phyloP scores from a whole-genome alignment of 2,888 invertebrate species.

The Torymus auratus region DNA sequence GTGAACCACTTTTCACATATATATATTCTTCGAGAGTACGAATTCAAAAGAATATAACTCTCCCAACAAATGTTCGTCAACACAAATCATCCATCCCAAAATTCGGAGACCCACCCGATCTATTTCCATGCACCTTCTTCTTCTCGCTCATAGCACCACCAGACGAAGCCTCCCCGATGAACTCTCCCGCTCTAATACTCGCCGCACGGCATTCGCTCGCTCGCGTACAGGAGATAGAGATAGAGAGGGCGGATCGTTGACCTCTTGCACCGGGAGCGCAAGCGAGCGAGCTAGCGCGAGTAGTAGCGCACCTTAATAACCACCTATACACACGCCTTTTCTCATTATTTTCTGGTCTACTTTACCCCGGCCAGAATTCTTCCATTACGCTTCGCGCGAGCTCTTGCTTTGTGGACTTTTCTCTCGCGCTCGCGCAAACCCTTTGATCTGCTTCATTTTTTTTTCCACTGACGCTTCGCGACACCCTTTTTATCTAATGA shows the following conservation, averaged over 20 bases:
- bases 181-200: slow-evolving; percentile 29
- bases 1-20: no score
- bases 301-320: slow-evolving; percentile 38
- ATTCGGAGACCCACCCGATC: no score
- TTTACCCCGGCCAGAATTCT: slow-evolving; percentile 3
- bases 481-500: no score
- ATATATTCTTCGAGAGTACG: no score
- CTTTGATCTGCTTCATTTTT: no score
- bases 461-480: no score
- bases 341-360: slow-evolving; percentile 44
- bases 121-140: not conserved
- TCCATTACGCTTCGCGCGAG: not conserved
- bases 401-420: no score
- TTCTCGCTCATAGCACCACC: not conserved
- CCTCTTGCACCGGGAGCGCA: slow-evolving; percentile 22
- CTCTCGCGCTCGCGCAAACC: no score
- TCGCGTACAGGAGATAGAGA: not conserved
- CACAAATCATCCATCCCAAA: no score
- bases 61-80: no score
- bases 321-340: slow-evolving; percentile 42
- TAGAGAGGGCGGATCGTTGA: slow-evolving; percentile 47
- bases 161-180: slow-evolving; percentile 30
- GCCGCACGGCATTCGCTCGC: not conserved
- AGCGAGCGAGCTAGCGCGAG: no score
- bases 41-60: no score